Base-by-base conservation (phyloP, 2,888 invertebrate species). In the Rugalucina vietnamica region DNA sequence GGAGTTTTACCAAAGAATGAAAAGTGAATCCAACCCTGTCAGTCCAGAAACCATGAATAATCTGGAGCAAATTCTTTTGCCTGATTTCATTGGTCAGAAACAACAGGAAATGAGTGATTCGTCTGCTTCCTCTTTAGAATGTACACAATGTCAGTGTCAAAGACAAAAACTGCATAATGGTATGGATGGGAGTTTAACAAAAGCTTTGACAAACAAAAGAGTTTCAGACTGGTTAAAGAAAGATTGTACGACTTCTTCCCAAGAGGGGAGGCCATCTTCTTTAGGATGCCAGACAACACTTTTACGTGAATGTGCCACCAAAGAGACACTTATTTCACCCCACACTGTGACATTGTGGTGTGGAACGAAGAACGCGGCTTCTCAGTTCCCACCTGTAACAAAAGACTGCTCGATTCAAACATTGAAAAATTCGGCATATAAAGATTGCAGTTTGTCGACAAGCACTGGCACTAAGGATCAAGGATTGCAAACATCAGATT, bases 351-450 rank as follows among this genome's bases (percentile, higher is more conserved):
- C 91, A 3, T 83, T 92, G n/a, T 93, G 93, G 93, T 88, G 91
- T 49, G 93, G 93, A 8, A 93, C 93, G 8, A 93, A 91, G 84
- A 93, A 92, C 74, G 92, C 93, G 73, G 91, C 91, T 0, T 89
- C 92, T 8, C 93, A 93, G 88, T 93, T 93, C 76, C 93, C 93
- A 18, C 93, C 92, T n/a, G 88, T 88, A 50, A 92, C 93, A 10
- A 89, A 89, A 76, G 93, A 93, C 81, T 92, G 90, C 90, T 91
- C 90, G 5, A 90, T 93, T 50, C 93, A 93, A 84, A 92, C 93
- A 0, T 88, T 90, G 37, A 37, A 70, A n/a, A 73, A 83, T 60
- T 57, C 39, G 27, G 57, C 57, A n/a, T 71, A 27, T 5, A 82
- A 84, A 27, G 80, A 72, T 32, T 29, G 36, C 60, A 71, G 77